Percentiles rank a stretch among this genome's conserved stretches.
Evolutionary conservation across 1,140 invertebrate genomes (phyloP).

Genomic region (Drosophila repletoides): DNA sequence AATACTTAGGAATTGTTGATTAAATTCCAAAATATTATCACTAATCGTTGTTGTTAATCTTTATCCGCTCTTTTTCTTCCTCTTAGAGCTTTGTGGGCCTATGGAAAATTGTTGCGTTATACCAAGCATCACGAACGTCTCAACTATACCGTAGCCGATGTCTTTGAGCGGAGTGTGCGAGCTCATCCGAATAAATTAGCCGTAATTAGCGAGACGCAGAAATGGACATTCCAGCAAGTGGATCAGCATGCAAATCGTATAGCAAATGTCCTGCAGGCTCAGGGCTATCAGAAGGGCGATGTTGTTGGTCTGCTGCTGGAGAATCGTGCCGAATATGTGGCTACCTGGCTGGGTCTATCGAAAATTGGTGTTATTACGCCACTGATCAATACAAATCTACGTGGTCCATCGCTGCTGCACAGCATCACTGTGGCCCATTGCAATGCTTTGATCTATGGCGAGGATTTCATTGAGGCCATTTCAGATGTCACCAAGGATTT

Average conservation of each 20-base stretch:
- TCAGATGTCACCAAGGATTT: slow-evolving; percentile 54
- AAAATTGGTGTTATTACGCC: slow-evolving; percentile 95
- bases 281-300: slow-evolving; percentile 92
- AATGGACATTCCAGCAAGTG: slow-evolving; percentile 91
- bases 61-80: neutral
- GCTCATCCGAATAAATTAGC: slow-evolving; percentile 90
- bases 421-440: slow-evolving; percentile 92
- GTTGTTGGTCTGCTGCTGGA: slow-evolving; percentile 95
- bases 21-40: too few relatives aligned
- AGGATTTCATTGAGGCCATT: slow-evolving; percentile 77
- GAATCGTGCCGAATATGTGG: slow-evolving; percentile 93
- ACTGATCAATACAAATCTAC: slow-evolving; percentile 95
- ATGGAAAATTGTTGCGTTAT: slow-evolving; percentile 85
- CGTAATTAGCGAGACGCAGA: slow-evolving; percentile 87
- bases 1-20: too few relatives aligned
- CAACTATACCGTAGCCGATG: slow-evolving; percentile 87
- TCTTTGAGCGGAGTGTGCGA: slow-evolving; percentile 87
- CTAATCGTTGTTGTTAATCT: slow-evolving; percentile 23
- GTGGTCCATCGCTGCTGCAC: slow-evolving; percentile 91
- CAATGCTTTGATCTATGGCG: slow-evolving; percentile 91
- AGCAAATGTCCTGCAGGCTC: slow-evolving; percentile 90
- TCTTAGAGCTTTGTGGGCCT: slow-evolving; percentile 85
- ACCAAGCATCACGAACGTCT: slow-evolving; percentile 86
- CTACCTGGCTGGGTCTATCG: slow-evolving; percentile 94
- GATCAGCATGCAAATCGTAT: slow-evolving; percentile 94